Evolutionary conservation across 2,888 invertebrate species (phyloP), one percentile per base, ranked within the genome.

Genomic region (Poecilobothrus nobilitatus): DNA sequence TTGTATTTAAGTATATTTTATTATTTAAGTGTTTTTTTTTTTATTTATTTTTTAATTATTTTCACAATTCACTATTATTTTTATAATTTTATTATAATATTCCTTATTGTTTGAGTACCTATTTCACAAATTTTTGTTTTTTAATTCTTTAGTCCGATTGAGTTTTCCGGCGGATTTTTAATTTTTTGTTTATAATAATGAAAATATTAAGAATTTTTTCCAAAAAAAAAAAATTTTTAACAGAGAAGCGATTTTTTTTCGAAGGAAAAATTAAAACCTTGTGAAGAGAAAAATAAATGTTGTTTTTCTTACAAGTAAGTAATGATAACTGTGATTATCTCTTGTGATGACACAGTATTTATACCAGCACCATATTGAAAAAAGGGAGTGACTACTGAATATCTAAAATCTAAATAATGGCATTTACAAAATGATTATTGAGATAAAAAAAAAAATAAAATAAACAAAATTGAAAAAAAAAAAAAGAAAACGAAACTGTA

Each of bases 251-350:
- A 37, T 10, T 37, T 37, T 10, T 37, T 10, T 37, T 37, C 8
- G 37, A 37, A 37, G 15, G 53, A 53, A 53, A 15, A 53, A 37
- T 37, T 27, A 27, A 27, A 27, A 27, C 27, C 27, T 27, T 27
- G 27, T 27, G 5, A 27, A 27, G 27, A 27, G 27, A 27, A 27
- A 27, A 27, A 4, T 27, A 27, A 27, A 27, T 37, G 37, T 7
- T 53, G 18, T 53, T 53, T 53, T 53, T 12, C 53, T 53, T 12
- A 53, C 53, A n/a, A 53, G 18, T 41, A 41, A 41, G 41, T 53
- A 53, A 53, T 53, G 53, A 53, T 53, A 53, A 53, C 53, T 53
- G 53, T 53, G 53, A 53, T 53, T 53, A 53, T 53, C 53, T 53
- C 53, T 53, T 53, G 12, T 18, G 5, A 53, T 18, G n/a, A 6